Base-by-base conservation (phyloP, 2,113 vertebrate species). In the Struthidea cinerea region DNA sequence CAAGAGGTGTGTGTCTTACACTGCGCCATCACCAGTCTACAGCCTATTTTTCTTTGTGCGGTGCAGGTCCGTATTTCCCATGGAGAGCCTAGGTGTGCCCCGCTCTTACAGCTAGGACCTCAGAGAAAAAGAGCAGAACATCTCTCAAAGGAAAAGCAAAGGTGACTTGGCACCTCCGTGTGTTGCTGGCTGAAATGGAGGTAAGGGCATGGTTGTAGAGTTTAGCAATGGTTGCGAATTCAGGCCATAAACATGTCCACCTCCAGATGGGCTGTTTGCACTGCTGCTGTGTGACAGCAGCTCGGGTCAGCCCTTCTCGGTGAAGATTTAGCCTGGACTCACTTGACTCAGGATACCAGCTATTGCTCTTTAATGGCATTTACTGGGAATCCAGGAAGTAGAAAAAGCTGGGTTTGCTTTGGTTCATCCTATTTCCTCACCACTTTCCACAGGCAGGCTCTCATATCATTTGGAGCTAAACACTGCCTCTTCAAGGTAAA, bases 91-190 rank as follows among this genome's bases (percentile, higher is more conserved):
- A 1, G 26, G 9, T 16, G 42, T 49, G 7, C 33, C 13, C 30
- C 65, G 24, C 6, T 84, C 24, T 61, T 76, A 19, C 41, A 71
- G 16, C 13, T 24, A 22, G 35, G 10, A 30, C 7, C 10, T 83
- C 1, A 2, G 44, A 77, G n/a, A 56, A 50, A 30, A n/a, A n/a
- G 26, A 61, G 7, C 42, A 64, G 28, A 16, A 19, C 23, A 24
- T 27, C 28, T 64, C 55, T 78, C 32, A 53, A 22, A 77, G 39
- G 13, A 46, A 84, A 49, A 9, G 35, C n/a, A 67, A 41, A 78
- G n/a, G n/a, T 47, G 21, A 39, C 32, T 65, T 74, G 56, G 24
- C 2, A 2, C 6, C 35, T 83, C 4, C 0, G 0, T 15, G 32
- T 41, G 22, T 13, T 77, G 10, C 71, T 68, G 46, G 17, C 35